Evolutionary conservation across 2,888 invertebrate genomes (phyloP).

Genomic region (Archips crataeganus): DNA sequence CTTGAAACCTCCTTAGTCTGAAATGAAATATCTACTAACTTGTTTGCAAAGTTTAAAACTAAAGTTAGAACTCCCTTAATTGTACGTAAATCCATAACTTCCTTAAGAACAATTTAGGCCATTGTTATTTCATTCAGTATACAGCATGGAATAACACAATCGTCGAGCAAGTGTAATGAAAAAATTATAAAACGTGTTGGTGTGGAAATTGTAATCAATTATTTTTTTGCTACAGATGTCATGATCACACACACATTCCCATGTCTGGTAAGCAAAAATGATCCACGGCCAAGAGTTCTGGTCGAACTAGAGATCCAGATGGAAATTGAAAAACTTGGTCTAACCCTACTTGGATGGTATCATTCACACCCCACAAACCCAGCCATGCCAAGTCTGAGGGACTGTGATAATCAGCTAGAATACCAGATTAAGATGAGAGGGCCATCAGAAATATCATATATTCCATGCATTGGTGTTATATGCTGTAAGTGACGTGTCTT

Average conservation of each 20-base stretch:
- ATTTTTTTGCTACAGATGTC: constrained; percentile 87
- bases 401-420: constrained; percentile 96
- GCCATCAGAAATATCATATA: constrained; percentile 95
- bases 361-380: constrained; percentile 96
- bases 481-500: constrained; percentile 89
- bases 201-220: background rate
- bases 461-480: constrained; percentile 96
- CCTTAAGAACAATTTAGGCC: too few relatives aligned
- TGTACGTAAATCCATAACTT: too few relatives aligned
- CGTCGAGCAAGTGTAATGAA: too few relatives aligned
- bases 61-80: too few relatives aligned
- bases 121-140: too few relatives aligned
- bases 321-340: constrained; percentile 92
- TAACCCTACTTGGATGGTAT: constrained; percentile 97
- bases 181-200: too few relatives aligned
- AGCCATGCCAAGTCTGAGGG: constrained; percentile 94
- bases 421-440: constrained; percentile 98
- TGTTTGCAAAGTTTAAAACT: too few relatives aligned
- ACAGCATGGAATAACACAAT: too few relatives aligned
- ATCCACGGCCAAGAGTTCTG: constrained; percentile 90
- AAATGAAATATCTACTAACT: too few relatives aligned
- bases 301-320: constrained; percentile 94
- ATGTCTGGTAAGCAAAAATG: constrained; percentile 92
- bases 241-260: constrained; percentile 96
- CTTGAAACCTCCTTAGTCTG: too few relatives aligned